Base-by-base conservation (phyloP, 2,797 vertebrate genomes). In the Gouania willdenowi region DNA sequence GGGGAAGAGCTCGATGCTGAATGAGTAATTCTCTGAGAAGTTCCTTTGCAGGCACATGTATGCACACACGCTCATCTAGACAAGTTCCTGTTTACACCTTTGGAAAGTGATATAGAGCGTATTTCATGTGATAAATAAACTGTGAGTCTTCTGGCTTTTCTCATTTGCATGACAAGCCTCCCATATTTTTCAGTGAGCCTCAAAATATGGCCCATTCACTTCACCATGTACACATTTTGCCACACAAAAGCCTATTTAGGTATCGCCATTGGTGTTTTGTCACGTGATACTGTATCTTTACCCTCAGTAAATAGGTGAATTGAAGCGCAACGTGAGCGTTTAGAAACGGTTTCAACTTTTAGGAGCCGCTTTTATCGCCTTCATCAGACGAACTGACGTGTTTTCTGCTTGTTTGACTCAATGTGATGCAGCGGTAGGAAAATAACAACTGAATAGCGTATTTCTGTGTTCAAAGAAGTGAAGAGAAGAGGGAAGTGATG, bases 1-100 rank as follows among this genome's bases (percentile, higher is more conserved):
- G 1, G 37, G 39, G 40, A 71, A 41, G 43, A 13, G 11, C 58
- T 48, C 3, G 17, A 68, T 70, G 62, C 62, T 76, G 71, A 79
- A 84, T 77, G 72, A 78, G 71, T 73, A 54, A 73, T 71, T 77
- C 58, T 38, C 34, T 31, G 22, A 67, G 32, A 72, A 75, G 75
- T 19, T 51, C 54, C 23, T 71, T 47, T 30, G 10, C 40, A 33
- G 34, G 64, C 61, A 46, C 35, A 53, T 34, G 34, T 31, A 53
- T 41, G 24, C 22, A 35, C 12, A 9, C 23, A 34, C 24, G 12
- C 45, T 39, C 53, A n/a, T n/a, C n/a, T n/a, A 55, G 31, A 62
- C 41, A 62, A 12, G 11, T 21, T 34, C 2, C 4, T 18, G n/a
- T 5, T 24, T 17, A 11, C 12, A n/a, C n/a, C n/a, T n/a, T n/a